phyloP scores from a whole-genome alignment of 1,140 invertebrate species.

The Luehdorfia chinensis region DNA sequence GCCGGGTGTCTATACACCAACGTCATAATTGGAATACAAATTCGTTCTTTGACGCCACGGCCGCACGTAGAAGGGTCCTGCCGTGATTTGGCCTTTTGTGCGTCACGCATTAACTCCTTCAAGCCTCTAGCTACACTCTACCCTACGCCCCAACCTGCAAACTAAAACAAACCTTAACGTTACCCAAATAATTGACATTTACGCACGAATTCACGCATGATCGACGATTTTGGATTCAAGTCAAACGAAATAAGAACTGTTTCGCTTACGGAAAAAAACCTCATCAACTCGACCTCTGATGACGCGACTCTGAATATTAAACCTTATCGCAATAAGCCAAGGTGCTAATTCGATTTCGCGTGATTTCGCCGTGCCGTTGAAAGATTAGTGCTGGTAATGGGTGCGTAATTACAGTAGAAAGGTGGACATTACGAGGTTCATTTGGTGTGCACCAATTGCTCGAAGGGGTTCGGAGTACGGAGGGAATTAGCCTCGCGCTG shows the following conservation, averaged over 20 bases:
- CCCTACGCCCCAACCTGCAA: constrained; percentile 19
- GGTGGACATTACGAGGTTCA: constrained; percentile 71
- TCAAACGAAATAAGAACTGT: constrained; percentile 59
- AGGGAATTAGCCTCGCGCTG: constrained; percentile 48
- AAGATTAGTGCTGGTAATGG: constrained; percentile 70
- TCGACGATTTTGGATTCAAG: constrained; percentile 55
- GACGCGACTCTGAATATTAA: constrained; percentile 22
- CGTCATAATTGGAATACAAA: constrained; percentile 75
- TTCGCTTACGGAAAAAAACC: constrained; percentile 47
- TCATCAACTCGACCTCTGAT: constrained; percentile 15
- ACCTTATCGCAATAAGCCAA: constrained; percentile 28
- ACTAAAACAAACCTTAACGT: constrained; percentile 36
- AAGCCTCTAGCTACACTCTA: constrained; percentile 51
- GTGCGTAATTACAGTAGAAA: constrained; percentile 72
- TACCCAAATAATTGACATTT: constrained; percentile 27
- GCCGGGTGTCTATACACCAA: constrained; percentile 45
- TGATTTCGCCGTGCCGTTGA: constrained; percentile 23
- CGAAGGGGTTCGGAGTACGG: constrained; percentile 58
- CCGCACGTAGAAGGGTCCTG: constrained; percentile 42
- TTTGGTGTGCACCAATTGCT: constrained; percentile 63
- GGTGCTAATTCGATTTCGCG: constrained; percentile 29
- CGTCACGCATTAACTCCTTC: constrained; percentile 73
- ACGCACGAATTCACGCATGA: constrained; percentile 24
- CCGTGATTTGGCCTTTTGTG: constrained; percentile 74
- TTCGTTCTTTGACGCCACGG: constrained; percentile 68